Percentiles rank a stretch among this genome's conserved stretches.
Evolutionary conservation across 92 coral and sea anemone species (phyloP).

Genomic region (Heliopora coerulea): DNA sequence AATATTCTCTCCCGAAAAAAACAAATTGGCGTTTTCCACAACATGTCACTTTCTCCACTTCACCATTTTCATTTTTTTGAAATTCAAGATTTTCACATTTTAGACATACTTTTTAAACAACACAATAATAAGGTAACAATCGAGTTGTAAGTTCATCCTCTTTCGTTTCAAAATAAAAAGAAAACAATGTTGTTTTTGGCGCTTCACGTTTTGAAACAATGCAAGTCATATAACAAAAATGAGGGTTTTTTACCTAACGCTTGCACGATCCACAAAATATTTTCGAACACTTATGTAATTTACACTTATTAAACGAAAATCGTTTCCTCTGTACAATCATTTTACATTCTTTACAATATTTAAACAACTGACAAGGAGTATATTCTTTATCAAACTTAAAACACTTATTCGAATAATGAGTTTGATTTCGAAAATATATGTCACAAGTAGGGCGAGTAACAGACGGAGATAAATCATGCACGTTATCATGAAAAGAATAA

Average conservation of each 20-base stretch:
- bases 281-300: conserved; percentile 11
- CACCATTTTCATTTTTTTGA: neutral
- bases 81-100: neutral
- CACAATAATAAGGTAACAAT: conserved; percentile 18
- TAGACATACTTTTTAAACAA: conserved; percentile 10
- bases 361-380: conserved; percentile 1
- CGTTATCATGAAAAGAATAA: too few species aligned
- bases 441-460: conserved; percentile 6
- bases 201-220: neutral
- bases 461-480: too few species aligned
- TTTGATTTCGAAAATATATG: conserved; percentile 10
- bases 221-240: conserved; percentile 6
- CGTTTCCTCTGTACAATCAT: conserved; percentile 7
- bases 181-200: neutral
- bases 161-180: conserved; percentile 38
- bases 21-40: conserved; percentile 29
- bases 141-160: conserved; percentile 11
- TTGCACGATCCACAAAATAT: conserved; percentile 18
- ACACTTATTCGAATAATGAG: conserved; percentile 1
- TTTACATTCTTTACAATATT: conserved; percentile 1
- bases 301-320: conserved; percentile 1
- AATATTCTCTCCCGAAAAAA: too few species aligned
- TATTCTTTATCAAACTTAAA: neutral
- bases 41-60: neutral
- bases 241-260: neutral